Evolutionary conservation across 1,140 invertebrate genomes (phyloP).

Genomic region (Saxidomus purpurata): DNA sequence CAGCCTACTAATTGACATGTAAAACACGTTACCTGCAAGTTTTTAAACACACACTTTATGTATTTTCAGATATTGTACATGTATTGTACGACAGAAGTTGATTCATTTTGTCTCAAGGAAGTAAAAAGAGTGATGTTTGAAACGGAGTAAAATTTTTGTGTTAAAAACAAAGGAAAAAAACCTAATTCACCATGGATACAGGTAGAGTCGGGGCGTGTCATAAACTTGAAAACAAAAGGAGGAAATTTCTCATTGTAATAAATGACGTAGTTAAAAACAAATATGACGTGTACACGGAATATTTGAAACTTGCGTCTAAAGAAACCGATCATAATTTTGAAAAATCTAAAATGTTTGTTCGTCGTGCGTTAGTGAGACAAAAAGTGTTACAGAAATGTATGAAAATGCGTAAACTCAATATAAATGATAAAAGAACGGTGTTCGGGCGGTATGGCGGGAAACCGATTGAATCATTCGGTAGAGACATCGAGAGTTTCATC

Average conservation of each 20-base stretch:
- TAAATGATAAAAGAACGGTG: not conserved
- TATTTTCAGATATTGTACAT: too few species aligned
- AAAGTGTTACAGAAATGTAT: slow-evolving; percentile 64
- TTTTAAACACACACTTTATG: too few species aligned
- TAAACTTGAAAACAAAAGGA: slow-evolving; percentile 59
- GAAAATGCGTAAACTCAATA: slow-evolving; percentile 40
- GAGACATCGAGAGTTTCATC: slow-evolving; percentile 61
- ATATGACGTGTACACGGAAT: slow-evolving; percentile 55
- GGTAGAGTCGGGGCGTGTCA: slow-evolving; percentile 58
- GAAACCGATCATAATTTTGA: slow-evolving; percentile 39
- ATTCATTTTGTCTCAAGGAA: too few species aligned
- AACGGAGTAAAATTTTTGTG: too few species aligned
- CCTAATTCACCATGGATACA: slow-evolving; percentile 43
- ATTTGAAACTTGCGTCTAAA: slow-evolving; percentile 6
- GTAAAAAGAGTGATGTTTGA: too few species aligned
- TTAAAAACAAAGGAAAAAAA: too few species aligned
- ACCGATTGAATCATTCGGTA: slow-evolving; percentile 53
- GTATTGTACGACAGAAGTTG: too few species aligned
- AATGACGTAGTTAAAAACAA: slow-evolving; percentile 67
- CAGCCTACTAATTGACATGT: too few species aligned
- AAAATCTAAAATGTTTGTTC: slow-evolving; percentile 67
- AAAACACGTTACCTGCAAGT: too few species aligned
- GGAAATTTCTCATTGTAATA: slow-evolving; percentile 62
- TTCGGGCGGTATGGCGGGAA: slow-evolving; percentile 60
- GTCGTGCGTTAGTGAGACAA: slow-evolving; percentile 59